Base-by-base conservation (phyloP, 2,113 vertebrate species). In the Sander lucioperca region DNA sequence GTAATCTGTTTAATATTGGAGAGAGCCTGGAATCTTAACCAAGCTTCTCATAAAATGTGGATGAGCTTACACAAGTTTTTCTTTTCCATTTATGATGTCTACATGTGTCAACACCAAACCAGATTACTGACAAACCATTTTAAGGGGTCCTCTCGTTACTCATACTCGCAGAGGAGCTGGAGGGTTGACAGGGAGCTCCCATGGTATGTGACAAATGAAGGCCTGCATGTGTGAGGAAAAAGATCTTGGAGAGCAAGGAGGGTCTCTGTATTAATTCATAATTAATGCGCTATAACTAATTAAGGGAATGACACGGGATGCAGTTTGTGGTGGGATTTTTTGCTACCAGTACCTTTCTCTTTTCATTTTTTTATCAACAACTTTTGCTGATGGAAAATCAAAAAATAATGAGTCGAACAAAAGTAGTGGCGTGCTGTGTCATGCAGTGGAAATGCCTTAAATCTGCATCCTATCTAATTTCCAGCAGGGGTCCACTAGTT, bases 11-110 rank as follows among this genome's bases (percentile, higher is more conserved):
- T 57, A 30, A 65, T 27, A 58, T 16, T 23, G 43, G 36, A 77
- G 33, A 13, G 13, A 50, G 6, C 16, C 36, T 54, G 13, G n/a
- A 71, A 30, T 30, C 16, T 43, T 43, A 14, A 43, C 2, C 2
- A 53, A n/a, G 74, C 30, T 67, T 47, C 39, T 58, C 47, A 69
- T 77, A 0, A 53, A 71, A 45, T n/a, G 23, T 63, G 23, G 18
- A 64, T 80, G 23, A 64, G 67, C 25, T 54, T 48, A 21, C 11
- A 45, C 13, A 36, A 23, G 12, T 50, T 74, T 63, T 59, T 68
- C 53, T 30, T 21, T 1, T 18, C 13, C 51, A 23, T 14, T 23
- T 59, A 4, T 51, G 43, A 78, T 53, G 65, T 62, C 18, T 25
- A 43, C 12, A 21, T 18, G 61, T 27, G 27, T 25, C 27, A 21